phyloP scores from a whole-genome alignment of 2,113 vertebrate genomes.

The Channa maculata region DNA sequence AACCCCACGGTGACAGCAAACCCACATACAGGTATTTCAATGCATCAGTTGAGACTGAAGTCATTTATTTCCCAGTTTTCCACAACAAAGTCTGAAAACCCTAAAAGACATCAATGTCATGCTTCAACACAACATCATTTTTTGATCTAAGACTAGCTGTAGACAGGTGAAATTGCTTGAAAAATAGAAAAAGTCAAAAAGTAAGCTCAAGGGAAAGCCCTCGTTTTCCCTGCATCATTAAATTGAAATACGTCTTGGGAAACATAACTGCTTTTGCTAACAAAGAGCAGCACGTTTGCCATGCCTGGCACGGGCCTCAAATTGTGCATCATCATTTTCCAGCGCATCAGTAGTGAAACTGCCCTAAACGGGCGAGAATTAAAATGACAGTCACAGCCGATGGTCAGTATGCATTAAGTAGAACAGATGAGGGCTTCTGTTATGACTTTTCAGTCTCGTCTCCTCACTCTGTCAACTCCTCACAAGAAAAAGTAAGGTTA shows the following conservation, averaged over 20 bases:
- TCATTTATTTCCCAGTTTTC: conserved; percentile 55
- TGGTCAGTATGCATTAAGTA: conserved; percentile 50
- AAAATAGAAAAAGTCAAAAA: conserved; percentile 61
- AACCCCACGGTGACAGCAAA: conserved; percentile 45
- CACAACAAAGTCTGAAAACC: conserved; percentile 57
- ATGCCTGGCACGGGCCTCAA: conserved; percentile 28
- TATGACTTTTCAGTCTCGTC: conserved; percentile 53
- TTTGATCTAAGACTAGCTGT: conserved; percentile 46
- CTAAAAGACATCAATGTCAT: conserved; percentile 46
- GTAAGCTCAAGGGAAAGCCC: conserved; percentile 51
- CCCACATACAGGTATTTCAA: conserved; percentile 63
- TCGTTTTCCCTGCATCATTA: conserved; percentile 66
- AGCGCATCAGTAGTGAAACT: conserved; percentile 43
- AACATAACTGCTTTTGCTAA: conserved; percentile 42
- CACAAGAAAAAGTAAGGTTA: conserved; percentile 75
- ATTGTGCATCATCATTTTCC: conserved; percentile 60
- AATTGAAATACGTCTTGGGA: conserved; percentile 68
- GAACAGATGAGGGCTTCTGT: conserved; percentile 63
- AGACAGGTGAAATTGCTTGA: conserved; percentile 73
- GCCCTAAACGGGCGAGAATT: conserved; percentile 57
- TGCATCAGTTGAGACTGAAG: conserved; percentile 39
- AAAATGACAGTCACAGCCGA: conserved; percentile 53
- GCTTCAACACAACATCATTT: conserved; percentile 54
- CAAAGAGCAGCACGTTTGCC: conserved; percentile 52
- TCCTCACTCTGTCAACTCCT: conserved; percentile 46